Evolutionary conservation across 1,140 invertebrate genomes (phyloP), one percentile per base, ranked within the genome.

Genomic region (Polypedilum vanderplanki): DNA sequence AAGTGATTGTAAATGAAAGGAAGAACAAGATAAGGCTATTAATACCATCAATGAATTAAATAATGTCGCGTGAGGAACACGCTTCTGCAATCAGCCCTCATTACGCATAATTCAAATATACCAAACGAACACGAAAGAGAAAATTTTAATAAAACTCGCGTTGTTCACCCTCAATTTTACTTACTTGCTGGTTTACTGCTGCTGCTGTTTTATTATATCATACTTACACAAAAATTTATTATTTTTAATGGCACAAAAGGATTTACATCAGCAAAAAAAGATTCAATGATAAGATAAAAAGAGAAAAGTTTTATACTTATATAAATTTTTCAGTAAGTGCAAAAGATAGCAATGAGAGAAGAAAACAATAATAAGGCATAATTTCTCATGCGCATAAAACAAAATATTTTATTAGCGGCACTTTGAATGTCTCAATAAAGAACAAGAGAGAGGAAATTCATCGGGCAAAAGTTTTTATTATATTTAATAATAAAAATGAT

Each of bases 1-100:
- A 57, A 57, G 46, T 57, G 46, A 57, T 57, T 57, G 46, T 57
- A 57, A 57, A 57, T 57, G 46, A 57, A 57, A n/a, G 12, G 46
- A 57, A 57, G 10, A 57, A 57, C 46, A 57, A 57, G 46, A 57
- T 57, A 57, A 57, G 12, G 46, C 7, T 57, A 57, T 57, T 57
- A 57, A 57, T 57, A 57, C 46, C 46, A 57, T 57, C 46, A 57
- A 57, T 57, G 46, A 57, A 57, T 57, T n/a, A 57, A n/a, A 57
- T n/a, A 57, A 57, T 57, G 46, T 57, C 46, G 46, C 46, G 46
- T 57, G 46, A 57, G 12, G 46, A n/a, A 57, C 46, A 57, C 46
- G 46, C 46, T 57, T 57, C n/a, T 57, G n/a, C 46, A 57, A 57
- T 57, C 46, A 57, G 46, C 46, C 46, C 46, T 57, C 46, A 57